Percentiles rank a stretch among this genome's conserved stretches.
These are phyloP conservation scores for Galeruca laticollis DNA, from an alignment of 2,888 invertebrate species.

Conservation along the genomic window DNA sequence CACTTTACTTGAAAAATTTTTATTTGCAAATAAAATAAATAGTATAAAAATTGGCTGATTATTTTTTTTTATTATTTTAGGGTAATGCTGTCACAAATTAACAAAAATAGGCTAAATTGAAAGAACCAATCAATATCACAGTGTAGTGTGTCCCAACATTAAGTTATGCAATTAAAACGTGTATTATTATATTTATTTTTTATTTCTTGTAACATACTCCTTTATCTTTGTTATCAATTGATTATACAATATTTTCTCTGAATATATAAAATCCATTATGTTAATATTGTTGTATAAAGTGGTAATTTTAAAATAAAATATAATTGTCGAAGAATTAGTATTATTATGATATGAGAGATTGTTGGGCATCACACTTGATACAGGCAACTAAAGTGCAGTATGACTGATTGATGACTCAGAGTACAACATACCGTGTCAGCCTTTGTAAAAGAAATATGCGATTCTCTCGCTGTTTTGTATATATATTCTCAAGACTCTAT, in stretches of 20 bases:
- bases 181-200: not conserved
- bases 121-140: not conserved
- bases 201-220: slow-evolving; percentile 4
- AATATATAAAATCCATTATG: slow-evolving; percentile 2
- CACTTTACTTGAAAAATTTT: too few species aligned
- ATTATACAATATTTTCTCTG: slow-evolving; percentile 1
- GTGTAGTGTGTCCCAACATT: not conserved
- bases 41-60: not conserved
- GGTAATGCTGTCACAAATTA: not conserved
- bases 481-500: too few species aligned
- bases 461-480: too few species aligned
- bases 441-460: too few species aligned
- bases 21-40: too few species aligned
- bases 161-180: not conserved
- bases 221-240: not conserved
- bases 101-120: not conserved
- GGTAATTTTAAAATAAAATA: not conserved
- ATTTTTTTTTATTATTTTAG: slow-evolving; percentile 1
- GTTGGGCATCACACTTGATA: too few species aligned
- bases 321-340: not conserved
- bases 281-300: slow-evolving; percentile 2
- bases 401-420: too few species aligned
- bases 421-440: too few species aligned
- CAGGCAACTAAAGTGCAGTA: too few species aligned
- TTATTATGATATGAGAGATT: too few species aligned